These are phyloP conservation scores for Threskiornis aethiopicus DNA, from an alignment of 2,797 vertebrate species.

Conservation along the genomic window DNA sequence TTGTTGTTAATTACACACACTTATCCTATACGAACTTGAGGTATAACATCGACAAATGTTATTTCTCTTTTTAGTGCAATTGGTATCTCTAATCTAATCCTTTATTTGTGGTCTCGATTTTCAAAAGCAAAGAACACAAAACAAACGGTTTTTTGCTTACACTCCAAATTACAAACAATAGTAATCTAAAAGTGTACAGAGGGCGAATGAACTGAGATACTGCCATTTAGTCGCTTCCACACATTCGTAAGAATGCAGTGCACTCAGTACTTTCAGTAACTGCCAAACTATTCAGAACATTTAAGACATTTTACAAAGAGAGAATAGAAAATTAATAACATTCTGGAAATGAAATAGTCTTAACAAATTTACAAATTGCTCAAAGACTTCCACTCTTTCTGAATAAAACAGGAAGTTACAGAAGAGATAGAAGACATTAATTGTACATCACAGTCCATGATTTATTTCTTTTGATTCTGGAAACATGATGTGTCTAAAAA, in stretches of 20 bases:
- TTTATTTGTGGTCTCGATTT: background rate
- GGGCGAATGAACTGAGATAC: background rate
- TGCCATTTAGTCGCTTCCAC: background rate
- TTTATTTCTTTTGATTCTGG: background rate
- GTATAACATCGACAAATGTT: background rate
- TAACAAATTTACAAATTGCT: background rate
- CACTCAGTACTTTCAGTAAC: background rate
- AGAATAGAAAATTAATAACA: background rate
- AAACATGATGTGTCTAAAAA: background rate
- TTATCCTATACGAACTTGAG: background rate
- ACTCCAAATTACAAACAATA: background rate
- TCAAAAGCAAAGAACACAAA: background rate
- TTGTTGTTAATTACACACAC: background rate
- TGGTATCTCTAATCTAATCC: background rate
- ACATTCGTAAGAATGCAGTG: fast-evolving
- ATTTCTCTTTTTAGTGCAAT: background rate
- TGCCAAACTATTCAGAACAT: background rate
- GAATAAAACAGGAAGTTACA: background rate
- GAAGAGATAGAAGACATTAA: background rate
- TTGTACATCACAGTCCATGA: background rate
- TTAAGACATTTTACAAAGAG: background rate
- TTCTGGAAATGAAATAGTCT: background rate
- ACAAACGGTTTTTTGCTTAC: background rate
- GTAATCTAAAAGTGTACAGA: background rate
- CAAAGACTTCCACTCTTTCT: background rate